These are phyloP conservation scores for Lipophrys pholis DNA, from an alignment of 2,113 vertebrate species.

Conservation along the genomic window DNA sequence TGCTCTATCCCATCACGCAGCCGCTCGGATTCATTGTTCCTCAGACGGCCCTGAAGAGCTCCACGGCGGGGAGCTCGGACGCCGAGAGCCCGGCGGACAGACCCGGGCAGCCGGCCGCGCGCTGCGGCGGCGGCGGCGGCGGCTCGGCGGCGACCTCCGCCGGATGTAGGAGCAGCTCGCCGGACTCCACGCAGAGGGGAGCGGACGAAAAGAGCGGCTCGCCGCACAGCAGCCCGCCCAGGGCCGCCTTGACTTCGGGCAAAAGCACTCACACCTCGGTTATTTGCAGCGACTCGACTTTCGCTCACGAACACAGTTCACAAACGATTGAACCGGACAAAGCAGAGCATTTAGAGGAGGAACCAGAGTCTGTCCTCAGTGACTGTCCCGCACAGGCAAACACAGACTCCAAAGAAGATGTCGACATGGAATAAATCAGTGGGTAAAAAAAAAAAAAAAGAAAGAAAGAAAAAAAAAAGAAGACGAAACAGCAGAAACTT, in stretches of 20 bases:
- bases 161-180: conserved; percentile 69
- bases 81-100: conserved; percentile 60
- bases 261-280: conserved; percentile 71
- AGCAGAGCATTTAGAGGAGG: conserved; percentile 78
- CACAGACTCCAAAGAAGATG: conserved; percentile 87
- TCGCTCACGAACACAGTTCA: conserved; percentile 73
- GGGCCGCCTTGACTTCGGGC: conserved; percentile 59
- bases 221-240: conserved; percentile 72
- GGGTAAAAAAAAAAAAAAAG: conserved; percentile 32
- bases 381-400: conserved; percentile 79
- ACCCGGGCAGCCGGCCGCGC: conserved; percentile 26
- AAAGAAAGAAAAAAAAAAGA: conserved; percentile 13
- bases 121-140: conserved; percentile 55
- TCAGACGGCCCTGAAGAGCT: conserved; percentile 88
- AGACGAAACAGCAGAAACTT: conserved; percentile 32
- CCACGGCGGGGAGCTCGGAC: conserved; percentile 64
- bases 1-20: conserved; percentile 96
- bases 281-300: conserved; percentile 73
- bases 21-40: conserved; percentile 96
- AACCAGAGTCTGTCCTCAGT: conserved; percentile 71
- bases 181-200: conserved; percentile 60
- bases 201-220: conserved; percentile 72
- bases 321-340: conserved; percentile 72
- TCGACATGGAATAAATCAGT: conserved; percentile 90
- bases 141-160: conserved; percentile 53